Evolutionary conservation across 2,797 vertebrate species (phyloP).

Genomic region (Anabas testudineus): DNA sequence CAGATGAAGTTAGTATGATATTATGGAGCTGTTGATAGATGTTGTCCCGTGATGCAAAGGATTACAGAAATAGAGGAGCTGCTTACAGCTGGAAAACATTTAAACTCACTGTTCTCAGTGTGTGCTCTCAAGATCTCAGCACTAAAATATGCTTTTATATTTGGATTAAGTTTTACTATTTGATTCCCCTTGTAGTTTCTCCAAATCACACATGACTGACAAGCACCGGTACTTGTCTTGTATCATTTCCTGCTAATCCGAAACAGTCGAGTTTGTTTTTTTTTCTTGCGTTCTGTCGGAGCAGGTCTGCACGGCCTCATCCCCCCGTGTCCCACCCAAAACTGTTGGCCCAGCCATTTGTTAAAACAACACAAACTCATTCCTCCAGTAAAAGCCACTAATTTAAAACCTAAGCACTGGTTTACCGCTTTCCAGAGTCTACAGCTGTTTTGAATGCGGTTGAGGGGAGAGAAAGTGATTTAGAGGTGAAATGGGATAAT

Average conservation of each 20-base stretch:
- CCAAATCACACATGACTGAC: not conserved
- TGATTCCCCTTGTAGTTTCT: not conserved
- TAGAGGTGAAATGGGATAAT: slow-evolving; percentile 72
- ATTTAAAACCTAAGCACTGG: slow-evolving; percentile 64
- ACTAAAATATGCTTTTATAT: not conserved
- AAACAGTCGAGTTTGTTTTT: not conserved
- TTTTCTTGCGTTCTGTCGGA: not conserved
- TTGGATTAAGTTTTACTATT: not conserved
- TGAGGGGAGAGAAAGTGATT: slow-evolving; percentile 69
- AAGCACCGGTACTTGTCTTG: not conserved
- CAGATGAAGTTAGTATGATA: not conserved
- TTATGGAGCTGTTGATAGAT: slow-evolving; percentile 30
- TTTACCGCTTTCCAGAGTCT: slow-evolving; percentile 67
- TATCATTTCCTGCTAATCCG: slow-evolving; percentile 9
- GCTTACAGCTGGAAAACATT: slow-evolving; percentile 35
- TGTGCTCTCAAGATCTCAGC: no score
- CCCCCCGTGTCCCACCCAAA: slow-evolving; percentile 31
- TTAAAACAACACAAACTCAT: slow-evolving; percentile 57
- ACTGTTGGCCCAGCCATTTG: slow-evolving; percentile 43
- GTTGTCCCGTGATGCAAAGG: slow-evolving; percentile 14
- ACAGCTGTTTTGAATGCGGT: slow-evolving; percentile 70
- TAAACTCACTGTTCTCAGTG: slow-evolving; percentile 19
- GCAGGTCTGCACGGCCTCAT: not conserved
- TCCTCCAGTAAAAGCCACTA: slow-evolving; percentile 55
- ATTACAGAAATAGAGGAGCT: not conserved